Evolutionary conservation across 2,797 vertebrate genomes (phyloP), one percentile per base, ranked within the genome.

Genomic region (Sarcoramphus papa): DNA sequence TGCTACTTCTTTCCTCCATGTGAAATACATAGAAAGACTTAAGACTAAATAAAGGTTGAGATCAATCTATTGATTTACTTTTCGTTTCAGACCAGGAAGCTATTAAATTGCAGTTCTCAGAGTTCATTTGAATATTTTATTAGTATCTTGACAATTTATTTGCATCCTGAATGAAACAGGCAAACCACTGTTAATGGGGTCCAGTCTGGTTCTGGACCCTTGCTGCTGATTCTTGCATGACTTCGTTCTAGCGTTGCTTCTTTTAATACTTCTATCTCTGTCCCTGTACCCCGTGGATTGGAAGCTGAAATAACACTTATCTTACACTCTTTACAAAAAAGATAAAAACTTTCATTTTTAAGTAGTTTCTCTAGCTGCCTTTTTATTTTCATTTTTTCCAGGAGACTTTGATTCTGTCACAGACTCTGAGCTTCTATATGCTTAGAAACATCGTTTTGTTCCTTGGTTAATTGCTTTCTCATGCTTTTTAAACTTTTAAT

Each of bases 401-500:
- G 22, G 48, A 85, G 28, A 57, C 72, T 91, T 84, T 77, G 84
- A 63, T 96, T 96, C 57, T 91, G 81, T 91, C 81, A 70, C 84
- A 93, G 60, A 21, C 72, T 76, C 62, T 50, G 69, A 83, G 62
- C 57, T 91, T 78, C 92, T 92, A 3, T 93, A 54, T 31, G 64
- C 85, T 94, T 91, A 75, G 76, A 88, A 87, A 75, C 57, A 80
- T 28, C 7, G 0, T 90, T 96, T 93, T 93, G 65, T 89, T 90
- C 85, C 85, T 94, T 85, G 72, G 67, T 74, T 97, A 96, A 95
- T 94, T 97, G 85, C 92, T 91, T 92, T 94, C 89, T 95, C 82
- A 84, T 94, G 92, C 92, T 95, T 95, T 97, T 93, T 90, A 90
- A 90, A 94, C 88, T 95, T 93, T 72, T 85, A 94, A 93, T 95